These are phyloP conservation scores for Oreonectes daqikongensis DNA, from an alignment of 2,797 vertebrate species.

Conservation along the genomic window DNA sequence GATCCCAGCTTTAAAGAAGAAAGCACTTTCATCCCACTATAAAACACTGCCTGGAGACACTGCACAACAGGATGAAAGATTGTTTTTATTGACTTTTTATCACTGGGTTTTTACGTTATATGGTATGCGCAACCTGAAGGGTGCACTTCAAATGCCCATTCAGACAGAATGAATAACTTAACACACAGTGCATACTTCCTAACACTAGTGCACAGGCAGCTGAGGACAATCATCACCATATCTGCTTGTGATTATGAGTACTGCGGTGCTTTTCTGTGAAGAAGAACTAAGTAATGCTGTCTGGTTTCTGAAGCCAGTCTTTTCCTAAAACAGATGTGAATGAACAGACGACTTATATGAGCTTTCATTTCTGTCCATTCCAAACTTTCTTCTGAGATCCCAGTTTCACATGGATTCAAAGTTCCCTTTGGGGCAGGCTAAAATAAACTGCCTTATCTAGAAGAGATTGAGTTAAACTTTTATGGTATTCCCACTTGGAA, in stretches of 20 bases:
- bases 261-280: conserved; percentile 5
- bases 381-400: conserved; percentile 7
- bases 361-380: conserved; percentile 11
- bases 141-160: conserved; percentile 32
- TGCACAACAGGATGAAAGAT: conserved; percentile 23
- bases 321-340: conserved; percentile 22
- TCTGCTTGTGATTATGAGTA: conserved; percentile 39
- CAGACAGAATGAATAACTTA: conserved; percentile 21
- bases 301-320: conserved; percentile 11
- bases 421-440: conserved; percentile 1
- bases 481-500: conserved; percentile 1
- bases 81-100: conserved; percentile 28
- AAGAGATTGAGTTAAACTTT: neutral
- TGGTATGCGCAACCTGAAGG: conserved; percentile 34
- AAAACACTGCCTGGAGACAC: conserved; percentile 38
- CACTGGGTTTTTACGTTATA: conserved; percentile 26
- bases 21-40: conserved; percentile 55
- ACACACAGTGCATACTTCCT: conserved; percentile 16
- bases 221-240: conserved; percentile 41
- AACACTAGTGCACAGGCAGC: conserved; percentile 32
- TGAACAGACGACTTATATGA: conserved; percentile 20
- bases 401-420: conserved; percentile 12
- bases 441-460: conserved; percentile 15
- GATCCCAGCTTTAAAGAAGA: conserved; percentile 42
- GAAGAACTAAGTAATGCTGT: conserved; percentile 4